Base-by-base conservation (phyloP, 2,113 vertebrate genomes). In the Myxocyprinus asiaticus region DNA sequence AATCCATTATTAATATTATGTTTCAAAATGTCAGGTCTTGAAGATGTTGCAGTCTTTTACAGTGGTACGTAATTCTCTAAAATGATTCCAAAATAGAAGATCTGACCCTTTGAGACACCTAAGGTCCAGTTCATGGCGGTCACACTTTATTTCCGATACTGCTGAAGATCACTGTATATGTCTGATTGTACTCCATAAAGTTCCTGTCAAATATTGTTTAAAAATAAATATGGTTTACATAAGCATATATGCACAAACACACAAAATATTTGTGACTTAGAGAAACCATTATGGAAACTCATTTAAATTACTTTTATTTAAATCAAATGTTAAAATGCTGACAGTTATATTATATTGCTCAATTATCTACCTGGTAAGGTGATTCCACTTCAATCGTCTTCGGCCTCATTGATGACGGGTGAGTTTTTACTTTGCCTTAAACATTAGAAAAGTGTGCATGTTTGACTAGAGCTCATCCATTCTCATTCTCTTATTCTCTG, bases 171-270 rank as follows among this genome's bases (percentile, higher is more conserved):
- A 72, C 86, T 91, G 88, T 93, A 93, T 63, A 92, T 88, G 64
- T 92, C 91, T 69, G 90, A 87, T 14, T 92, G 91, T 73, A 88
- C 88, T 85, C 90, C 92, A 45, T 91, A 90, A 84, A 93, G 88
- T 76, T 92, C 92, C 91, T 93, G 82, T 48, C 81, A 81, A 80
- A 79, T 44, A 14, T 61, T 22, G 22, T 33, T 33, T 33, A 33
- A 33, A 33, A 33, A 33, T 33, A 33, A 33, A 33, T 3, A 33
- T 33, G 22, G 22, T 33, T 33, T 33, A 33, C 22, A 33, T 33
- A 33, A 33, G 22, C 22, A 33, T 33, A 33, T 33, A 33, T 33
- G 22, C 22, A 33, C 22, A 33, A 33, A 33, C 22, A 33, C 22
- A 33, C 3, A 33, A 33, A 33, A 33, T 33, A 33, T 33, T 33